Evolutionary conservation across 1,140 invertebrate genomes (phyloP).

Genomic region (Megalonaias nervosa): DNA sequence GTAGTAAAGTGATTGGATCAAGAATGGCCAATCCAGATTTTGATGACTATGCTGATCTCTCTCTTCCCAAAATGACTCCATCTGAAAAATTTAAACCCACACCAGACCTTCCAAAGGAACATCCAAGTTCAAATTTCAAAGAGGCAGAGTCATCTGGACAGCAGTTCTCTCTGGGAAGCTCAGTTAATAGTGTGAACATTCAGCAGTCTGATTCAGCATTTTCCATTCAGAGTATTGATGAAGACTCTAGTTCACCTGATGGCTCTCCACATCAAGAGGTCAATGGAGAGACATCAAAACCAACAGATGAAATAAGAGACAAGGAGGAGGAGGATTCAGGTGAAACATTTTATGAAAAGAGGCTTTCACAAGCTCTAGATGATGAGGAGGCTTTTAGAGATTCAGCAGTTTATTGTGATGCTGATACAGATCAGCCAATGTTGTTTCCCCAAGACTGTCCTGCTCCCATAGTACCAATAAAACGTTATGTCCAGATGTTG

Average conservation of each 20-base stretch:
- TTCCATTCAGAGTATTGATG: slow-evolving; percentile 28
- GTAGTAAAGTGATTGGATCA: slow-evolving; percentile 31
- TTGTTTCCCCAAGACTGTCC: background rate
- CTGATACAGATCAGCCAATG: slow-evolving; percentile 3
- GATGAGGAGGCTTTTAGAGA: slow-evolving; percentile 30
- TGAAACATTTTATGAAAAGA: slow-evolving; percentile 27
- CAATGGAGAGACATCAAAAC: background rate
- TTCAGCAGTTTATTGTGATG: slow-evolving; percentile 34
- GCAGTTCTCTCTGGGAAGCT: too few relatives aligned
- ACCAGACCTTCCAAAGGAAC: too few relatives aligned
- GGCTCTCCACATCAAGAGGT: slow-evolving; percentile 9
- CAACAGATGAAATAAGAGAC: background rate
- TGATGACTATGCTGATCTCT: slow-evolving; percentile 33
- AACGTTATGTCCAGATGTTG: slow-evolving; percentile 22
- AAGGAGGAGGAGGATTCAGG: background rate
- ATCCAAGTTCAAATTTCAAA: too few relatives aligned
- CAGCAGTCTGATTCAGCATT: slow-evolving; percentile 32
- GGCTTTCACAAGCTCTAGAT: slow-evolving; percentile 22
- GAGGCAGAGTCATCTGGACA: too few relatives aligned
- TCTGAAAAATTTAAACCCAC: too few relatives aligned
- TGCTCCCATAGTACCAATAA: slow-evolving; percentile 14
- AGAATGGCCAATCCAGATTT: slow-evolving; percentile 33
- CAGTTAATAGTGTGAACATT: slow-evolving; percentile 21
- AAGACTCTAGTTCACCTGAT: slow-evolving; percentile 26
- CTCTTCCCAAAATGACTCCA: slow-evolving; percentile 6